Base-by-base conservation (phyloP, 1,140 invertebrate genomes). In the Zaprionus kolodkinae region DNA sequence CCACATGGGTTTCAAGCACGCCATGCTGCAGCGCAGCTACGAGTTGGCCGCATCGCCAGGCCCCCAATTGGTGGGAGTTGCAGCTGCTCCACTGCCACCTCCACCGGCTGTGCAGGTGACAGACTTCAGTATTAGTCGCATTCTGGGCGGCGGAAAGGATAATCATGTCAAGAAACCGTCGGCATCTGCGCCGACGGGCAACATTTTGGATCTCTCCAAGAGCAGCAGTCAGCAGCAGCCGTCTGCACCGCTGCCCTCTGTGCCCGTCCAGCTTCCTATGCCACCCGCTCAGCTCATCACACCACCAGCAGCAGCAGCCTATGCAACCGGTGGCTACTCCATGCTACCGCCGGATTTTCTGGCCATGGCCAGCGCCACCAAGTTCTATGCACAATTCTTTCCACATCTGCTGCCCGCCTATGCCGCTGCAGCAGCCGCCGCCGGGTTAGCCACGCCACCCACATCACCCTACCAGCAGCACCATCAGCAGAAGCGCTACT, bases 301-400 rank as follows among this genome's bases (percentile, higher is more conserved):
- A 9, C 35, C 72, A 1, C 12, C 57, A 4, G 15, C 59, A 17
- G 1, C 61, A 0, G 21, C 79, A 3, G 38, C 59, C 13, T 82
- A 79, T 56, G 45, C 61, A 0, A 57, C 15, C 21, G 52, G 21
- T 25, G 61, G 69, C 30, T 88, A 86, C 38, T 55, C 70, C 35
- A 88, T 88, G 85, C 10, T 87, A 38, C 76, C 80, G 2, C 86
- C 83, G 30, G 86, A 90, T 57, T 55, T 91, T 30, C 55, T 91
- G 70, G 90, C 90, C 66, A 87, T 91, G 67, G 90, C 90, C 45
- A 91, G 77, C 59, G 91, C 91, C n/a, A 91, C 87, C 15, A 91
- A 92, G 52, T 92, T 92, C 48, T 92, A 92, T 76, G 87, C 90
- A 15, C 91, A 92, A 54, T 92, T 92, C 57, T 91, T 92, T 59